Conservation (phyloP, 2,888 invertebrate species). For the Hirudinaria manillensis region DNA sequence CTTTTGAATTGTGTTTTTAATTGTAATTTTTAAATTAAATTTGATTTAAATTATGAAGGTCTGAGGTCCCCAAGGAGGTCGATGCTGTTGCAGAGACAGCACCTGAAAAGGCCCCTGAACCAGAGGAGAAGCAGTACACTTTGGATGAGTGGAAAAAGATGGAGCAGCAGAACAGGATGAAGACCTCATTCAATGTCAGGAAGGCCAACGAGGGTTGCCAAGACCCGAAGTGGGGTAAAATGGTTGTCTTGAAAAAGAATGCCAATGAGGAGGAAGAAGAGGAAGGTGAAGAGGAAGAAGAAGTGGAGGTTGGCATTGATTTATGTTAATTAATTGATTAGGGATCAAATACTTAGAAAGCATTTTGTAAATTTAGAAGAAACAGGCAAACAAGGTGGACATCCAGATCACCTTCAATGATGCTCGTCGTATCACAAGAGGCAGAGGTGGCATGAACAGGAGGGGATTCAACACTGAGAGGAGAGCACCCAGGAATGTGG, state of each 20-base stretch:
- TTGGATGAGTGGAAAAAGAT: slow-evolving; percentile 89
- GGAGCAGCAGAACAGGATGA: slow-evolving; percentile 61
- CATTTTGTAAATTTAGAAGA: not conserved
- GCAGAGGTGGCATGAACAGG: slow-evolving; percentile 40
- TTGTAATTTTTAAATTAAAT: not conserved
- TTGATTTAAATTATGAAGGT: not conserved
- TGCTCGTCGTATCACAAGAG: slow-evolving; percentile 46
- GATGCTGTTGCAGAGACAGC: slow-evolving; percentile 42
- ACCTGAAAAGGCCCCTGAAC: slow-evolving; percentile 14
- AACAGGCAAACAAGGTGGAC: slow-evolving; percentile 45
- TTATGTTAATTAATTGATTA: not conserved
- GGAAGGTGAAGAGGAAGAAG: slow-evolving; percentile 58
- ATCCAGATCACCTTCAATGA: slow-evolving; percentile 53
- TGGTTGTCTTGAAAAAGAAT: slow-evolving; percentile 45
- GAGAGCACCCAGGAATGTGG: not conserved
- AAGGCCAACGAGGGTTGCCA: slow-evolving; percentile 79
- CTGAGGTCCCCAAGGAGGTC: slow-evolving; percentile 12
- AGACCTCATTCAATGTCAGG: slow-evolving; percentile 78
- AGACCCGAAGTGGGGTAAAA: slow-evolving; percentile 67
- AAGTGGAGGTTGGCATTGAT: slow-evolving; percentile 42
- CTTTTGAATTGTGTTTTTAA: not conserved
- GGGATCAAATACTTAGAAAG: not conserved
- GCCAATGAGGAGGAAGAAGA: slow-evolving; percentile 55
- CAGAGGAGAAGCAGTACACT: slow-evolving; percentile 71
- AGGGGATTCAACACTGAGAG: slow-evolving; percentile 28